Percentiles rank a stretch among this genome's conserved stretches.
Conservation (phyloP, 1,140 invertebrate genomes). For the Ostrea denselamellosa region DNA sequence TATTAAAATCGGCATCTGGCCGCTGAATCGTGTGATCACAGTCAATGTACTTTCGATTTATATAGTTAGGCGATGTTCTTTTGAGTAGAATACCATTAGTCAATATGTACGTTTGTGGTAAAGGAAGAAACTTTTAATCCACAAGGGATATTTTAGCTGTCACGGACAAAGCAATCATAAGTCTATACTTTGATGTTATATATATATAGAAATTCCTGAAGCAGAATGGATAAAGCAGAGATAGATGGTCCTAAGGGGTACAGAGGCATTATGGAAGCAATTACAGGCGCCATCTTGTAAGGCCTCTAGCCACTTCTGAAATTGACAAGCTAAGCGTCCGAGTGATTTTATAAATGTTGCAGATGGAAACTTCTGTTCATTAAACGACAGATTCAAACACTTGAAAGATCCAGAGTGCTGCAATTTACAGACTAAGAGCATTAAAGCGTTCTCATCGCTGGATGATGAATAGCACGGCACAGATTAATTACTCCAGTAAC, state of each 20-base stretch:
- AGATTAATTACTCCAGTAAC: not conserved
- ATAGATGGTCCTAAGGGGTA: not conserved
- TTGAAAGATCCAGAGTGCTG: conserved; percentile 4
- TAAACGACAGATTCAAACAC: not conserved
- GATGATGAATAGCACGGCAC: conserved; percentile 8
- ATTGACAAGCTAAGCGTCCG: conserved; percentile 17
- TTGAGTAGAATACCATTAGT: not conserved
- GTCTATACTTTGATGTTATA: not conserved
- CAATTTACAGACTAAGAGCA: conserved; percentile 22
- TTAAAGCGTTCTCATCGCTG: conserved; percentile 11
- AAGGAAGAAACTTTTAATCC: not conserved
- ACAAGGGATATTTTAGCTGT: not conserved
- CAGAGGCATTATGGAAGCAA: not conserved
- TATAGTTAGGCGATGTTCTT: not conserved
- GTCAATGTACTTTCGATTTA: not conserved
- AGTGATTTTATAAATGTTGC: not conserved
- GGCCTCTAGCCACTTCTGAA: not conserved
- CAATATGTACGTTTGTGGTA: not conserved
- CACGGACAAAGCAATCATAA: not conserved
- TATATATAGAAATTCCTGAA: conserved; percentile 1
- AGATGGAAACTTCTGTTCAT: conserved; percentile 17
- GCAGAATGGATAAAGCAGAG: not conserved
- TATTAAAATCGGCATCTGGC: too few relatives aligned
- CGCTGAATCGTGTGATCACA: too few relatives aligned
- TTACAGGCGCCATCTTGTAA: not conserved